Percentiles rank a stretch among this genome's conserved stretches.
These are phyloP conservation scores for Panopea generosa DNA, from an alignment of 2,888 invertebrate species.

Conservation along the genomic window DNA sequence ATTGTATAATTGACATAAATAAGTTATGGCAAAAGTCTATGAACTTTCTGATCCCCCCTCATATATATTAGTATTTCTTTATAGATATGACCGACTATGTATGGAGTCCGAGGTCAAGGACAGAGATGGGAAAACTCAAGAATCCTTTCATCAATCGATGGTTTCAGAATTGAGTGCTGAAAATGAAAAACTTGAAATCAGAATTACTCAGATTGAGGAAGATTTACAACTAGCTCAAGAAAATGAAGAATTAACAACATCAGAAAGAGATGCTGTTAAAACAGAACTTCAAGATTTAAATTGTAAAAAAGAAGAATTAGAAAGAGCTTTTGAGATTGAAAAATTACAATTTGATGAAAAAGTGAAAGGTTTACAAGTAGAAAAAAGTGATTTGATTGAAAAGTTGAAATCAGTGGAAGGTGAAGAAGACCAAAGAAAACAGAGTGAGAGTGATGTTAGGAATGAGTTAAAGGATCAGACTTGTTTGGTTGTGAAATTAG, in stretches of 20 bases:
- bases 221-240: slow-evolving; percentile 48
- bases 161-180: slow-evolving; percentile 42
- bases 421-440: slow-evolving; percentile 12
- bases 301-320: slow-evolving; percentile 19
- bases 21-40: no score
- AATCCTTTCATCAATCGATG: slow-evolving; percentile 59
- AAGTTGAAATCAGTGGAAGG: slow-evolving; percentile 43
- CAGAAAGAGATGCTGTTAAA: slow-evolving; percentile 34
- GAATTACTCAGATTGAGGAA: slow-evolving; percentile 37
- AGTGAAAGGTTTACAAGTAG: slow-evolving; percentile 39
- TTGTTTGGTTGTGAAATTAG: slow-evolving; percentile 16
- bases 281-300: slow-evolving; percentile 22
- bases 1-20: no score
- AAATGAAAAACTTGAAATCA: slow-evolving; percentile 39
- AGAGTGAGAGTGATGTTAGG: slow-evolving; percentile 24
- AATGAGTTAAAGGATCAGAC: slow-evolving; percentile 29
- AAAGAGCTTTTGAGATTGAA: slow-evolving; percentile 13
- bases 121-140: slow-evolving; percentile 63
- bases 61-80: no score
- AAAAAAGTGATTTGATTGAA: slow-evolving; percentile 48
- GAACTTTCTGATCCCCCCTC: no score
- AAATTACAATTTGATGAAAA: slow-evolving; percentile 9
- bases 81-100: slow-evolving; percentile 73
- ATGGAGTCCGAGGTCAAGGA: slow-evolving; percentile 66
- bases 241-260: slow-evolving; percentile 35